Conservation (phyloP, 2,113 vertebrate genomes). For the Ictalurus furcatus region DNA sequence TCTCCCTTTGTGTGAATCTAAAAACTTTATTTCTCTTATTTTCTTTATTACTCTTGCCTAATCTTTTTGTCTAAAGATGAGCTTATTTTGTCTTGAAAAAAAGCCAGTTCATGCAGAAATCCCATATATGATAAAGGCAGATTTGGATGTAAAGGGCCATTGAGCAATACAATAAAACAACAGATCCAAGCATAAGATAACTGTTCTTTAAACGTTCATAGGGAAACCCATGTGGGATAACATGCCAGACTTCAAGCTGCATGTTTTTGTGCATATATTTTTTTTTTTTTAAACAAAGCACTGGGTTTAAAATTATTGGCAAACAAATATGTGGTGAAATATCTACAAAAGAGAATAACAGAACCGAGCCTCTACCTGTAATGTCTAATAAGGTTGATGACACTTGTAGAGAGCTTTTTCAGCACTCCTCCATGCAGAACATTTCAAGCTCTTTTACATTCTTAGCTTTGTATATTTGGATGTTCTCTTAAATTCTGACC, state of each 20-base stretch:
- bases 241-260: not conserved
- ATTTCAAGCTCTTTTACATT: constrained; percentile 13
- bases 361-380: not conserved
- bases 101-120: not conserved
- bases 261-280: not conserved
- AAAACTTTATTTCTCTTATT: constrained; percentile 26
- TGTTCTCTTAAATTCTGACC: not conserved
- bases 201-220: not conserved
- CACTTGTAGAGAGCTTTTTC: constrained; percentile 1
- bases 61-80: constrained; percentile 17
- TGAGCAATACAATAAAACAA: constrained; percentile 21
- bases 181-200: constrained; percentile 2
- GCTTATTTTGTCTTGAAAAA: not conserved
- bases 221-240: not conserved
- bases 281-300: not conserved
- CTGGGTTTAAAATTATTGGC: not conserved
- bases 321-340: not conserved
- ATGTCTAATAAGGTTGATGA: not conserved
- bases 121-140: constrained; percentile 19
- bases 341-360: not conserved
- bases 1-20: constrained; percentile 28
- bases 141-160: constrained; percentile 23
- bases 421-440: not conserved
- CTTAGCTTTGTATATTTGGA: not conserved
- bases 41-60: constrained; percentile 18